These are phyloP conservation scores for Stegodyphus mimosarum DNA, from an alignment of 1,140 invertebrate genomes.

Conservation along the genomic window DNA sequence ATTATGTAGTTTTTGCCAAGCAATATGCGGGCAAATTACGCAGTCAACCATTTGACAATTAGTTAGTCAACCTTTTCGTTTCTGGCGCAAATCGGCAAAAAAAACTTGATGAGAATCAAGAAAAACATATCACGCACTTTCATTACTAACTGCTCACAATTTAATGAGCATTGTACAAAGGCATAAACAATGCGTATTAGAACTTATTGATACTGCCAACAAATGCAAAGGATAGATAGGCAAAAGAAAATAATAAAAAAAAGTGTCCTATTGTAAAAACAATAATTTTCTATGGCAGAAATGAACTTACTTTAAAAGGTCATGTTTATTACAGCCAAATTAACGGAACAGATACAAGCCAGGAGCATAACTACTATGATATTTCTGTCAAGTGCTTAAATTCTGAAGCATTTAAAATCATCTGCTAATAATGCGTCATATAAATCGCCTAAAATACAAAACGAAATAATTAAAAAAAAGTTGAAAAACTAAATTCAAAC, in stretches of 20 bases:
- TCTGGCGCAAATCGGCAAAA: too few species aligned
- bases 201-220: neutral
- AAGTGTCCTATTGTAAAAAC: too few species aligned
- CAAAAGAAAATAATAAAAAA: too few species aligned
- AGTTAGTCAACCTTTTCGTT: too few species aligned
- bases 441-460: conserved; percentile 1
- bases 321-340: neutral
- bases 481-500: conserved; percentile 9
- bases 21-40: too few species aligned
- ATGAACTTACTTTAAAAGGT: neutral
- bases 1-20: too few species aligned
- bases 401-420: conserved; percentile 42
- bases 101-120: too few species aligned
- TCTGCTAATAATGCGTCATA: conserved; percentile 10
- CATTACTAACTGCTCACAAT: too few species aligned
- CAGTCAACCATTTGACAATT: too few species aligned
- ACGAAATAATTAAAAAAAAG: conserved; percentile 8
- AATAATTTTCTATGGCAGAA: neutral
- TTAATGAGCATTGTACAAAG: too few species aligned
- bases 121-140: too few species aligned
- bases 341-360: neutral
- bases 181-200: neutral
- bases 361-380: neutral
- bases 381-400: conserved; percentile 19
- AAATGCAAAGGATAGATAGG: neutral